These are phyloP conservation scores for Noctua fimbriata DNA, from an alignment of 2,888 invertebrate species.

Conservation along the genomic window DNA sequence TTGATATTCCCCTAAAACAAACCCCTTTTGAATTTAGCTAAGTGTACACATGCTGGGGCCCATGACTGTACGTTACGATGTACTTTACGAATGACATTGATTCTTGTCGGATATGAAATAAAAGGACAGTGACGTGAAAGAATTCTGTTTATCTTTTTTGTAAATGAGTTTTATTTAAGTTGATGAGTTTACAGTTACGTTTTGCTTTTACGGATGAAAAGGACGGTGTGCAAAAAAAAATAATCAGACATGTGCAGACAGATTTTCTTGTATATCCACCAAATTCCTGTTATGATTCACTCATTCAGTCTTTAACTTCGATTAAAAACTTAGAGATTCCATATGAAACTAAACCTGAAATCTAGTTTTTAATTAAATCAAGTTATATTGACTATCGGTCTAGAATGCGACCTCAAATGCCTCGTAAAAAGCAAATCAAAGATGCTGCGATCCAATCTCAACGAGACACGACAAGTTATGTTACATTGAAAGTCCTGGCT, in stretches of 20 bases:
- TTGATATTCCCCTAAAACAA: not conserved
- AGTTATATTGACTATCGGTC: not conserved
- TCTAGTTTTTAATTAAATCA: not conserved
- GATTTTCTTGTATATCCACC: not conserved
- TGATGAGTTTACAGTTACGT: slow-evolving; percentile 23
- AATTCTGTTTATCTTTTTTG: slow-evolving; percentile 42
- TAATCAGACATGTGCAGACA: no score
- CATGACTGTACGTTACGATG: not conserved
- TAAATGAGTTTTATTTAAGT: slow-evolving; percentile 17
- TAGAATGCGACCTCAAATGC: not conserved
- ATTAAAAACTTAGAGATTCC: not conserved
- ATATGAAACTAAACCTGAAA: not conserved
- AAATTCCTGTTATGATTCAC: not conserved
- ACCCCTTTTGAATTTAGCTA: not conserved
- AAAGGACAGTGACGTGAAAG: slow-evolving; percentile 40
- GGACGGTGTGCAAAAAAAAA: no score
- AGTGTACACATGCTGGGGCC: not conserved
- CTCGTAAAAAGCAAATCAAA: slow-evolving; percentile 25
- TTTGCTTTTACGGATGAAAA: not conserved
- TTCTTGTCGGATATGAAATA: slow-evolving; percentile 28
- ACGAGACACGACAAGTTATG: slow-evolving; percentile 18
- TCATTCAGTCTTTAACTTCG: not conserved
- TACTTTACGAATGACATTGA: slow-evolving; percentile 49
- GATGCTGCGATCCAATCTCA: slow-evolving; percentile 8
- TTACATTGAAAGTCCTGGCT: slow-evolving; percentile 3